Conservation (phyloP, 2,888 invertebrate genomes). For the Nasonia oneida region DNA sequence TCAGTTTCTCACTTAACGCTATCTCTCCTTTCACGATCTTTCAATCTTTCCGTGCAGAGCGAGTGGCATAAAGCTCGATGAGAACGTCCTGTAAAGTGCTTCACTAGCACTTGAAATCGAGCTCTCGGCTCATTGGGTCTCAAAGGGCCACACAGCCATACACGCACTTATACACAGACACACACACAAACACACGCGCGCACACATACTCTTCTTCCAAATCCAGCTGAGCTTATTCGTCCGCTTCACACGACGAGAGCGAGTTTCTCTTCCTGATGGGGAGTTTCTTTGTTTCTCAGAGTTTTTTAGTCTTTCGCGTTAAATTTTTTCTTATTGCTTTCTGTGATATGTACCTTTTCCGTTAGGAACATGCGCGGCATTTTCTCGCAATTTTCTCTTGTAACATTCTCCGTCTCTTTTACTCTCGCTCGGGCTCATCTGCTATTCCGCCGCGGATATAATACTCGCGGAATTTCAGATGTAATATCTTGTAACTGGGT, state of each 20-base stretch:
- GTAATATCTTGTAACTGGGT: conserved; percentile 62
- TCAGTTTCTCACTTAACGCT: conserved; percentile 25
- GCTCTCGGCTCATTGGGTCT: conserved; percentile 50
- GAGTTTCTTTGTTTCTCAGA: conserved; percentile 53
- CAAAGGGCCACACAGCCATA: not conserved
- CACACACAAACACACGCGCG: not conserved
- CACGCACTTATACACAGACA: not conserved
- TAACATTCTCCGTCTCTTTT: not conserved
- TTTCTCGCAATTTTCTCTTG: not conserved
- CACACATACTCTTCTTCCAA: not conserved
- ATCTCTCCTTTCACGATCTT: conserved; percentile 24
- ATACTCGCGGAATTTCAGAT: conserved; percentile 53
- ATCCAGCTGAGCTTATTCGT: conserved; percentile 29
- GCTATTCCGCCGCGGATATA: conserved; percentile 57
- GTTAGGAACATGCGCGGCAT: not conserved
- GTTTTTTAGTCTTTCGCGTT: conserved; percentile 40
- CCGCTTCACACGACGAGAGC: not conserved
- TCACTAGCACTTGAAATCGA: conserved; percentile 46
- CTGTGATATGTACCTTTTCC: not conserved
- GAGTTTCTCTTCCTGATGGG: conserved; percentile 24
- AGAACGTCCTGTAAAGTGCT: conserved; percentile 45
- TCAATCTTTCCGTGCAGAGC: not conserved
- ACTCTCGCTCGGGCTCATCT: conserved; percentile 47
- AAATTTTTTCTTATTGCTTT: conserved; percentile 22
- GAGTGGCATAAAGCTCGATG: conserved; percentile 6